These are phyloP conservation scores for Nymphalis polychloros DNA, from an alignment of 2,888 invertebrate genomes.

Conservation along the genomic window DNA sequence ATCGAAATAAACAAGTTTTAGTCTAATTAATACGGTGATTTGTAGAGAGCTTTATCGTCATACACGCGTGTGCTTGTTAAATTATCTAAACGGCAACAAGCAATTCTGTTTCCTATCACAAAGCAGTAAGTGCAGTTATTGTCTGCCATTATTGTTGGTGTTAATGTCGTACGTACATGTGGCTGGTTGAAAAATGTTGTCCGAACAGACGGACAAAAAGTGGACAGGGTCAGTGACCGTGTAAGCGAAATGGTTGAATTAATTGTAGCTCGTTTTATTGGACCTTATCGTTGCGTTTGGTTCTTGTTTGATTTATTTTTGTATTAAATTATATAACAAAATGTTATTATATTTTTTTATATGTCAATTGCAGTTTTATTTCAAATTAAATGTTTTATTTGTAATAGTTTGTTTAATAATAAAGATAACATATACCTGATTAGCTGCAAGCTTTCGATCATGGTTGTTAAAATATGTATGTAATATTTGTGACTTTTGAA, in stretches of 20 bases:
- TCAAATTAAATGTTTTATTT: neutral
- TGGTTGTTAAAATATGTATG: too few relatives aligned
- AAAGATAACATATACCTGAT: too few relatives aligned
- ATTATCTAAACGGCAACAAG: neutral
- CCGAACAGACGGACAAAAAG: constrained; percentile 42
- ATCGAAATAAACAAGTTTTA: constrained; percentile 19
- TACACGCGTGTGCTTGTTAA: constrained; percentile 1
- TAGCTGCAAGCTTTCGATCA: neutral
- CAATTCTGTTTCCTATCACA: constrained; percentile 11
- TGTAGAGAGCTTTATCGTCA: constrained; percentile 34
- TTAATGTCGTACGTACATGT: constrained; percentile 12
- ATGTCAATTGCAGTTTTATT: neutral
- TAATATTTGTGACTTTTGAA: too few relatives aligned
- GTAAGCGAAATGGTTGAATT: constrained; percentile 23
- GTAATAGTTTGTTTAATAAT: too few relatives aligned
- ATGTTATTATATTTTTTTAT: neutral
- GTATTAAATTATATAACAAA: neutral
- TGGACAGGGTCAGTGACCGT: constrained; percentile 39
- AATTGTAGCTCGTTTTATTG: constrained; percentile 34
- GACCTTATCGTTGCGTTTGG: constrained; percentile 24
- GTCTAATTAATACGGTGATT: constrained; percentile 32
- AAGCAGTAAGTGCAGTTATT: neutral
- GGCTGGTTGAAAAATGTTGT: constrained; percentile 33
- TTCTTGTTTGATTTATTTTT: constrained; percentile 14
- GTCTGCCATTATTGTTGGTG: constrained; percentile 1